phyloP scores from a whole-genome alignment of 1,140 invertebrate species.

The Hermetia illucens region DNA sequence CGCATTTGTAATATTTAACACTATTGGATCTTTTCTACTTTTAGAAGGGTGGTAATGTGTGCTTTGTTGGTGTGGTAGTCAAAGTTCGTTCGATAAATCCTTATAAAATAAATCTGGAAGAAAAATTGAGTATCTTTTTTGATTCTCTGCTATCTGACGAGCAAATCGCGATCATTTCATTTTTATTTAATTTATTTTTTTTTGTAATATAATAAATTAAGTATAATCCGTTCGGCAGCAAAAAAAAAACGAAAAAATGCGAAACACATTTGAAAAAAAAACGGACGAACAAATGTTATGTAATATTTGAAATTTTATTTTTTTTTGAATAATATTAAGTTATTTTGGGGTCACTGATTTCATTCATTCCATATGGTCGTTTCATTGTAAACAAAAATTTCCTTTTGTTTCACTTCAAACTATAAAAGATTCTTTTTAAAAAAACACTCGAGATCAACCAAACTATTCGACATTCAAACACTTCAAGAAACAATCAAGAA shows the following conservation, averaged over 20 bases:
- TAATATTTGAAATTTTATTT: too few relatives aligned
- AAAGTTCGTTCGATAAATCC: constrained; percentile 16
- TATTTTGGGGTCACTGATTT: too few relatives aligned
- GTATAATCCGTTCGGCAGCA: constrained; percentile 12
- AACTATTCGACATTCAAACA: background rate
- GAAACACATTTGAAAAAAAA: constrained; percentile 15
- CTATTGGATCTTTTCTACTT: too few relatives aligned
- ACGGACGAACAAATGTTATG: too few relatives aligned
- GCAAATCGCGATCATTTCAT: background rate
- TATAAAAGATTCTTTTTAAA: too few relatives aligned
- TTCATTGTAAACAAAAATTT: too few relatives aligned
- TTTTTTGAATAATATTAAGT: too few relatives aligned
- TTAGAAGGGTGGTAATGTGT: too few relatives aligned
- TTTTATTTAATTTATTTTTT: background rate
- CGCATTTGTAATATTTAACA: background rate
- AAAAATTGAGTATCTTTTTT: background rate
- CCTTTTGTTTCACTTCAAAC: too few relatives aligned
- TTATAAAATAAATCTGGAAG: constrained; percentile 14
- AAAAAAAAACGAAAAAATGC: constrained; percentile 16
- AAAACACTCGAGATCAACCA: too few relatives aligned
- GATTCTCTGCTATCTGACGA: background rate
- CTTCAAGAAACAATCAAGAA: constrained; percentile 11
- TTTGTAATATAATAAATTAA: constrained; percentile 10
- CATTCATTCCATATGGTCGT: too few relatives aligned
- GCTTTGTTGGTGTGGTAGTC: background rate